A percentile compares a stretch with the other conserved stretches of the same genome.
Conservation (phyloP, 2,888 invertebrate species). For the Invenusta paracnida region DNA sequence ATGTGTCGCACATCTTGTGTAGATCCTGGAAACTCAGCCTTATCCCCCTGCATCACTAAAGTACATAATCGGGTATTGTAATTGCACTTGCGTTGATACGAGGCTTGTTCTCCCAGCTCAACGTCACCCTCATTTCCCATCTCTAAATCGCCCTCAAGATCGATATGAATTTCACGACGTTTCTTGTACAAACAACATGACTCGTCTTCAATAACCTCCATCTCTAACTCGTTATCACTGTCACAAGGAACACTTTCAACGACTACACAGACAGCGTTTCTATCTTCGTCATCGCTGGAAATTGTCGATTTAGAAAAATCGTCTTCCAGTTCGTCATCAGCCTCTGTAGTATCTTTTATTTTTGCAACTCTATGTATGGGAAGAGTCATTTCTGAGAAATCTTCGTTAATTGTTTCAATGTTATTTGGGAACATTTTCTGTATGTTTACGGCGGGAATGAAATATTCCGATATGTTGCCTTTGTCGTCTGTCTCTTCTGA, state of each 20-base stretch:
- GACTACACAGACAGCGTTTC: background rate
- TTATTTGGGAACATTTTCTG: too few relatives aligned
- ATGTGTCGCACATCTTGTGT: background rate
- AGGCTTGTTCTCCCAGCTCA: background rate
- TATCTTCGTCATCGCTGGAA: background rate
- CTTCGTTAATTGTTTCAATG: background rate
- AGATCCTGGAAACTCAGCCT: background rate
- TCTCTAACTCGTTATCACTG: background rate
- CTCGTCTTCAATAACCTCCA: background rate
- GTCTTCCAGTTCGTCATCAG: background rate
- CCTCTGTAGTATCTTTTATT: background rate
- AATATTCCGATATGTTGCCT: too few relatives aligned
- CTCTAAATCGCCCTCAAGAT: conserved; percentile 24
- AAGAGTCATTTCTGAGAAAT: background rate
- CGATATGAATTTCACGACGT: background rate
- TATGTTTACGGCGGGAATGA: too few relatives aligned
- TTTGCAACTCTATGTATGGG: too few relatives aligned
- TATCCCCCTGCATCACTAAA: conserved; percentile 11
- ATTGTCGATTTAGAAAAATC: background rate
- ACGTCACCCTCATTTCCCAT: background rate
- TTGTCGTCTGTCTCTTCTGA: background rate
- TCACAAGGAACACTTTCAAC: background rate
- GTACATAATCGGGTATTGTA: background rate
- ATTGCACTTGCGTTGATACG: conserved; percentile 13
- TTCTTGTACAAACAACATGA: background rate